Evolutionary conservation across 2,888 invertebrate species (phyloP), one percentile per base, ranked within the genome.

Genomic region (Platypus cylindrus): DNA sequence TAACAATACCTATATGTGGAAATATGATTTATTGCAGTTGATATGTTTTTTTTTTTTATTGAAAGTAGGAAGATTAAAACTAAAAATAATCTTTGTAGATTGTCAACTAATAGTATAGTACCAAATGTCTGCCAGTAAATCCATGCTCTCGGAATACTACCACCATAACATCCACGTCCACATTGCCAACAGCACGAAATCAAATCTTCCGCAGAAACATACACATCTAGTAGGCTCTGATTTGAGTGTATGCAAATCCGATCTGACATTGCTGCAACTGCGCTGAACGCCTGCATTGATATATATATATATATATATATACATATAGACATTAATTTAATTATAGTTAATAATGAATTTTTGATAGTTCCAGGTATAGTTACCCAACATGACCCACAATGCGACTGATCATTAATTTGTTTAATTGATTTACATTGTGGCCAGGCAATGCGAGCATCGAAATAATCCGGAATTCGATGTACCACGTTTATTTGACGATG

Each of bases 341-440:
- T n/a, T n/a, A n/a, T 25, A 5, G 7, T 9, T 26, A 32, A 22
- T 33, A 32, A 35, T 9, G 14, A 12, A 32, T n/a, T 34, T 3
- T 24, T 18, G 11, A 8, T 25, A 14, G n/a, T n/a, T n/a, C n/a
- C n/a, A n/a, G n/a, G n/a, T n/a, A n/a, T n/a, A n/a, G 46, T 51
- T 56, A 71, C 71, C 87, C 87, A 89, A 62, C 91, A 91, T 20
- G 86, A 87, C 17, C 90, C 90, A 58, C 90, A 91, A 8, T 78
- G 75, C 2, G 82, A 82, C 58, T 87, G 86, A 58, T 86, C 84
- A 44, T 84, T 66, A 33, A 87, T 71, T 61, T 82, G 78, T 30
- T 67, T 66, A 47, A 91, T 72, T 13, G 85, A 81, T 1, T 83
- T 79, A 52, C 90, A 91, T 48, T 81, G 55, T 0, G 84, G 73